These are phyloP conservation scores for Colostygia pectinataria DNA, from an alignment of 2,888 invertebrate species.

Conservation along the genomic window DNA sequence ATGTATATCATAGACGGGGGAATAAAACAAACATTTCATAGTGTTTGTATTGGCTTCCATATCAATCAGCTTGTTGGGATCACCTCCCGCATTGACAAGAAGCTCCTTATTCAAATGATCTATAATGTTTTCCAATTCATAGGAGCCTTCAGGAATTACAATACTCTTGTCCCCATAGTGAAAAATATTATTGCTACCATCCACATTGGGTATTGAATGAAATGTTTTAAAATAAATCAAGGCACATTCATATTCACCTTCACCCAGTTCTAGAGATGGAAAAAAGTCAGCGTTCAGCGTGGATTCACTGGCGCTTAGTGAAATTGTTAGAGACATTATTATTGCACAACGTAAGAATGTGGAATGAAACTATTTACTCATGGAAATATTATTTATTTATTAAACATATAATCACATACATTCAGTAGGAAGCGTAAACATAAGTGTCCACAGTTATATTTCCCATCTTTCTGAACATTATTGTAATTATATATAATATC, in stretches of 20 bases:
- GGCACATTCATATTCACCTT: background rate
- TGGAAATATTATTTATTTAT: background rate
- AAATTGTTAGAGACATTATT: background rate
- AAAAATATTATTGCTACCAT: conserved; percentile 16
- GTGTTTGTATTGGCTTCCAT: conserved; percentile 1
- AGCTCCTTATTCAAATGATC: no score
- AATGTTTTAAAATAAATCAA: conserved; percentile 21
- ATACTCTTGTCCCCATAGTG: background rate
- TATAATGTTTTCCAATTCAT: background rate
- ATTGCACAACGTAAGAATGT: background rate
- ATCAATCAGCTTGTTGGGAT: background rate
- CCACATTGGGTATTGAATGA: conserved; percentile 24
- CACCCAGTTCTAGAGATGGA: background rate
- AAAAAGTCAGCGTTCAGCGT: background rate
- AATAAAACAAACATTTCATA: conserved; percentile 2
- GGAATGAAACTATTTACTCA: no score
- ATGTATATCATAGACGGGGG: background rate
- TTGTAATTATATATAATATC: background rate
- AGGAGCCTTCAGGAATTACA: background rate
- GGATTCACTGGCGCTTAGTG: background rate
- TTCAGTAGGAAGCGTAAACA: background rate
- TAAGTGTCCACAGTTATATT: conserved; percentile 1
- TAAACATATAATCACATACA: background rate
- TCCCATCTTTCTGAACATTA: background rate
- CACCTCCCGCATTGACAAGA: no score